Percentiles rank a stretch among this genome's conserved stretches.
phyloP scores from a whole-genome alignment of 2,888 invertebrate genomes.

The Trichogramma dendrolimi region DNA sequence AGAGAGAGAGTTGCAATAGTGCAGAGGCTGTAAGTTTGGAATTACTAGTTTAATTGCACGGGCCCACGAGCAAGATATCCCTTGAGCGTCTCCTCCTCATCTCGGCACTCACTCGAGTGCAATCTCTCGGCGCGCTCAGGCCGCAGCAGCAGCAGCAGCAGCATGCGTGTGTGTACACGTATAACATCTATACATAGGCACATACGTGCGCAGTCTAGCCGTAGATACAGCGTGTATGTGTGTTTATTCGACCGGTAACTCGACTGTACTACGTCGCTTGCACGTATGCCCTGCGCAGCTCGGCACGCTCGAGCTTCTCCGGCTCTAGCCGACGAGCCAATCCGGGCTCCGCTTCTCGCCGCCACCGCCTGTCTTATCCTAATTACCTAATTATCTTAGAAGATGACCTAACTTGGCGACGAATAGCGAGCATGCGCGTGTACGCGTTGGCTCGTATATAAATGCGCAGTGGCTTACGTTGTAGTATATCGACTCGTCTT shows the following conservation, averaged over 20 bases:
- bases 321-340: conserved; percentile 18
- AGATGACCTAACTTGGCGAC: conserved; percentile 41
- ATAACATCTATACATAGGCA: too few species aligned
- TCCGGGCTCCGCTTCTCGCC: conserved; percentile 19
- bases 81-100: not conserved
- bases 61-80: conserved; percentile 37
- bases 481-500: too few species aligned
- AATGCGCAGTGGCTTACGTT: too few species aligned
- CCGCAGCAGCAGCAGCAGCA: too few species aligned
- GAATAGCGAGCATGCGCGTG: too few species aligned
- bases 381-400: conserved; percentile 47
- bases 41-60: conserved; percentile 52
- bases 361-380: conserved; percentile 43
- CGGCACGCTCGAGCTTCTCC: conserved; percentile 15
- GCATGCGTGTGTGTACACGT: too few species aligned
- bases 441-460: too few species aligned
- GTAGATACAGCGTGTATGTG: conserved; percentile 34
- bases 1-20: conserved; percentile 34
- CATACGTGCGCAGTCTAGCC: conserved; percentile 39
- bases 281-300: too few species aligned
- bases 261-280: too few species aligned
- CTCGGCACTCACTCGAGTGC: not conserved
- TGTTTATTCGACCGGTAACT: conserved; percentile 45
- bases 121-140: conserved; percentile 28
- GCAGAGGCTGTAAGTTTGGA: conserved; percentile 50